phyloP scores from a whole-genome alignment of 2,888 invertebrate species.

The Lacanobia oleracea region DNA sequence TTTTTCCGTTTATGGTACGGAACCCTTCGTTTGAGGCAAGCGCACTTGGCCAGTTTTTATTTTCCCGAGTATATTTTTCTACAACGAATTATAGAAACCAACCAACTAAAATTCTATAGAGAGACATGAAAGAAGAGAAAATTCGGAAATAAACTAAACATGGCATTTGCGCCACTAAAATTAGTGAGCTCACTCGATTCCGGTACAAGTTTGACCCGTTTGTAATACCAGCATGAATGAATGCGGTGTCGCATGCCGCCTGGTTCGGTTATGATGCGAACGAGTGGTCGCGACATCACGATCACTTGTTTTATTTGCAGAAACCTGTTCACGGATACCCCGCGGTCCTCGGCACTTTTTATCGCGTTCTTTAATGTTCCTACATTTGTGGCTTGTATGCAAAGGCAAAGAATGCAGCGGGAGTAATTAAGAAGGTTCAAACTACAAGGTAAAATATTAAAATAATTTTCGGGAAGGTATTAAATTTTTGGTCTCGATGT shows the following conservation, averaged over 20 bases:
- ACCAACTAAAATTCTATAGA: neutral
- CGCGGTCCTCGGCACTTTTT: constrained; percentile 52
- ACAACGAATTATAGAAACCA: too few species aligned
- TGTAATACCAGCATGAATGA: constrained; percentile 76
- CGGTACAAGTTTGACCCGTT: constrained; percentile 65
- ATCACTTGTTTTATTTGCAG: constrained; percentile 76
- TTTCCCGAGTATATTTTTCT: too few species aligned
- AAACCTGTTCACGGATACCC: constrained; percentile 63
- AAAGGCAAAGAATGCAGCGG: constrained; percentile 46
- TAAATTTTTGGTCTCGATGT: constrained; percentile 1
- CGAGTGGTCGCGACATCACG: constrained; percentile 71
- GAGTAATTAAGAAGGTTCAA: constrained; percentile 40
- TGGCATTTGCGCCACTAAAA: constrained; percentile 44
- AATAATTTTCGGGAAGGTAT: constrained; percentile 9
- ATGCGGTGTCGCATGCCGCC: constrained; percentile 39
- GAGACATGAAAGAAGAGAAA: neutral
- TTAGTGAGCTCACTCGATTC: constrained; percentile 52
- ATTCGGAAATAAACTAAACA: constrained; percentile 38
- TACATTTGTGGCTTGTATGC: constrained; percentile 54
- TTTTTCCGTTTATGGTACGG: too few species aligned
- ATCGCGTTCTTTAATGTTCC: constrained; percentile 60
- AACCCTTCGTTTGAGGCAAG: too few species aligned
- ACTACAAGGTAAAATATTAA: constrained; percentile 22
- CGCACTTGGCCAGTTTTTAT: too few species aligned
- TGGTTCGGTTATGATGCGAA: constrained; percentile 47